phyloP scores from a whole-genome alignment of 2,888 invertebrate genomes.

The Drosophila mimica region DNA sequence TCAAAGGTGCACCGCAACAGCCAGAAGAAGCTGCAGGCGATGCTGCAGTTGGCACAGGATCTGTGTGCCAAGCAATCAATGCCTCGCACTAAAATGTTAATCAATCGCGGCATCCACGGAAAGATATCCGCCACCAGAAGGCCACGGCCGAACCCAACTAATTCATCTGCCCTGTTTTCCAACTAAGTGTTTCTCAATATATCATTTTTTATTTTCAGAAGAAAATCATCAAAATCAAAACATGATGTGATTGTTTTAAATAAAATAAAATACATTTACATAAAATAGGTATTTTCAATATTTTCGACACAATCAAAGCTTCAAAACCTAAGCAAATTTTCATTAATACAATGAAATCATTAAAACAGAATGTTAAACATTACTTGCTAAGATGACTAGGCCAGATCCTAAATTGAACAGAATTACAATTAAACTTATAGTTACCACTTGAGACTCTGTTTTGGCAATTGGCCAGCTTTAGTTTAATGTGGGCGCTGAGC shows the following conservation, averaged over 20 bases:
- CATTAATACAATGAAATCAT: neutral
- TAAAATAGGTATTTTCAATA: neutral
- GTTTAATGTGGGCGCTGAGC: conserved; percentile 38
- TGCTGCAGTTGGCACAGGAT: neutral
- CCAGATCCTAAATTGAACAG: neutral
- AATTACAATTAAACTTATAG: neutral
- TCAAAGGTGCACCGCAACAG: neutral
- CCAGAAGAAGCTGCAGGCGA: neutral
- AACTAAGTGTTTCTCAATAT: neutral
- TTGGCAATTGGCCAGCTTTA: conserved; percentile 22
- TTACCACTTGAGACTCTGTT: neutral
- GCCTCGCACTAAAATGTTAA: conserved; percentile 18
- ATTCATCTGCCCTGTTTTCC: neutral
- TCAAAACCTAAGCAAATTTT: neutral
- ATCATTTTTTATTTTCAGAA: neutral
- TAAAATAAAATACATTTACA: neutral
- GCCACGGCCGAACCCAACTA: neutral
- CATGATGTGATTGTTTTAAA: conserved; percentile 2
- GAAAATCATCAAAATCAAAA: neutral
- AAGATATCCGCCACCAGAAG: conserved; percentile 5
- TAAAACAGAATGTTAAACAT: conserved; percentile 3
- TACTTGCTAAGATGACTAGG: conserved; percentile 1
- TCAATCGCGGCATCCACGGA: conserved; percentile 4
- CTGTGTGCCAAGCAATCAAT: conserved; percentile 1
- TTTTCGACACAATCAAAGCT: neutral